phyloP scores from a whole-genome alignment of 2,797 vertebrate genomes.

The Gallinago stenura region DNA sequence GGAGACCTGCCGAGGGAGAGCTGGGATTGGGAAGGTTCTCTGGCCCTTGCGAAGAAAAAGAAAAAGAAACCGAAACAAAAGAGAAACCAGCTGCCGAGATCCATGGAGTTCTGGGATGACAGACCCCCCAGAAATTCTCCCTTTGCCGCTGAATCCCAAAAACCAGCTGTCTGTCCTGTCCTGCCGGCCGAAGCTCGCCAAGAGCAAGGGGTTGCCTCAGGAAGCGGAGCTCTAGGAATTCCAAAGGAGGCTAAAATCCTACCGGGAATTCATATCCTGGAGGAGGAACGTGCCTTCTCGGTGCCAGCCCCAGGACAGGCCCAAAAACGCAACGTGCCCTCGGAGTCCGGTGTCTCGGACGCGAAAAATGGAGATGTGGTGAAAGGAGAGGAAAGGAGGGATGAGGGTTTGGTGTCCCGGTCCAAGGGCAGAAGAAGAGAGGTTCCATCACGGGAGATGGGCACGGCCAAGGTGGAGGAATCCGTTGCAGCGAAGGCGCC shows the following conservation, averaged over 20 bases:
- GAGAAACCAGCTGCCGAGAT: slow-evolving; percentile 49
- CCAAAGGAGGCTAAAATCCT: neutral
- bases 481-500: neutral
- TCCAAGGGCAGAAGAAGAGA: neutral
- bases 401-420: neutral
- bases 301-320: neutral
- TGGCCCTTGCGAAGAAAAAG: slow-evolving; percentile 75
- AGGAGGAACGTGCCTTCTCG: neutral
- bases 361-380: accelerated
- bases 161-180: neutral
- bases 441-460: neutral
- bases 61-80: slow-evolving; percentile 81
- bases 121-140: neutral
- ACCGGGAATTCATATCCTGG: accelerated
- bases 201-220: neutral
- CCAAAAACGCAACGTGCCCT: accelerated
- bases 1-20: slow-evolving; percentile 48
- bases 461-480: neutral
- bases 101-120: slow-evolving; percentile 58
- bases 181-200: neutral
- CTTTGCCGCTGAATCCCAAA: neutral
- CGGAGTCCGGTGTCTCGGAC: neutral
- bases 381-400: neutral
- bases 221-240: neutral
- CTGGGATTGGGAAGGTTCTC: slow-evolving; percentile 68